These are phyloP conservation scores for Myotis myotis DNA, from an alignment of 2,797 vertebrate species.

Conservation along the genomic window DNA sequence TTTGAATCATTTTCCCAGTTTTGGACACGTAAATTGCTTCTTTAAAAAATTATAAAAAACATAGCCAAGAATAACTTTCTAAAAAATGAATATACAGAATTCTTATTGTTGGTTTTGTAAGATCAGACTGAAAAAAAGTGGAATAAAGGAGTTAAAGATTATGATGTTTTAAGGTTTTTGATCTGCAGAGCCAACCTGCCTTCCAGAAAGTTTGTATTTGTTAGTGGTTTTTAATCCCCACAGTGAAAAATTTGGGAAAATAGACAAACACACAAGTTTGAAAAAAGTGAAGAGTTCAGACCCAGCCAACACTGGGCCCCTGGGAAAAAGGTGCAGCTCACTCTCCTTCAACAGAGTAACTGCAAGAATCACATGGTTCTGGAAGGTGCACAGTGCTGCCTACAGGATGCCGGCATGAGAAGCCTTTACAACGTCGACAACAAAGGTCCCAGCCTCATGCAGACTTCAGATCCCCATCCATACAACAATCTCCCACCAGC, in stretches of 20 bases:
- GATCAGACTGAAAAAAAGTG: not conserved
- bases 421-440: not conserved
- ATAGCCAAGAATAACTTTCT: conserved; percentile 32
- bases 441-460: not conserved
- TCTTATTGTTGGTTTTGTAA: not conserved
- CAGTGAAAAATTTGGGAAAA: not conserved
- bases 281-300: not conserved
- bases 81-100: not conserved
- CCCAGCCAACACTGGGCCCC: not conserved
- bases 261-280: not conserved
- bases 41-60: not conserved
- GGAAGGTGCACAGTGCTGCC: not conserved
- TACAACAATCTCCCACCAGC: not conserved
- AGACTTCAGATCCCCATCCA: not conserved
- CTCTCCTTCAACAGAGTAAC: not conserved
- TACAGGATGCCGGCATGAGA: not conserved
- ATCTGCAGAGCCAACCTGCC: not conserved
- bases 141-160: not conserved
- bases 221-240: not conserved
- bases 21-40: not conserved
- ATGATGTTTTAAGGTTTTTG: not conserved
- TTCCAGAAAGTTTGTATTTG: not conserved
- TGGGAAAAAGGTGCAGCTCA: not conserved
- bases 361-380: not conserved
- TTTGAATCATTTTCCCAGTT: not conserved